Evolutionary conservation across 1,140 invertebrate genomes (phyloP), one percentile per base, ranked within the genome.

Genomic region (Conopomorpha cramerella): DNA sequence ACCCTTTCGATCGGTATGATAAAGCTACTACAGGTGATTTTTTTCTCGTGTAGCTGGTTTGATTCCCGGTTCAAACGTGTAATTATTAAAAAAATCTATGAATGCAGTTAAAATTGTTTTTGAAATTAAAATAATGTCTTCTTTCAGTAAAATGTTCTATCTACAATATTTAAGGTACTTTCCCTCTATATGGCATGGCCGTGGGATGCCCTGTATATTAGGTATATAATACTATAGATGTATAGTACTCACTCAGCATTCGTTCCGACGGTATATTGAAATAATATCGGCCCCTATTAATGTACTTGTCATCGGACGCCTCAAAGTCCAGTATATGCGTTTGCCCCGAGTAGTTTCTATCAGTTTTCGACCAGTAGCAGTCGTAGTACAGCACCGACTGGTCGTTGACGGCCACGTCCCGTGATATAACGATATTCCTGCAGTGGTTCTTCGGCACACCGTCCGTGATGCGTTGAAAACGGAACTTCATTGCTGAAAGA

Each of bases 401-500:
- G 8, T 72, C 65, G 37, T 70, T 55, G 2, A 72, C 47, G 0
- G 51, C 55, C 0, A 62, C 46, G 35, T 70, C 54, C 16, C 70
- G 71, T 0, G 65, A 61, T 44, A 74, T 48, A 0, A 57, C 51
- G n/a, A 74, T 70, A 30, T 70, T 68, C 10, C 63, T 52, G 42
- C 70, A 72, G 35, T 74, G 63, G 32, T 60, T 61, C 10, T 53
- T 46, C 11, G 26, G 35, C n/a, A n/a, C n/a, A n/a, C n/a, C n/a
- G 19, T 45, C 39, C 17, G 46, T 38, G 10, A n/a, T 11, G 12
- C 58, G 41, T 51, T 60, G 55, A 32, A 74, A 72, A 6, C 67
- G 56, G 28, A 74, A 70, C 31, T 65, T 65, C 67, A 74, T 74
- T n/a, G 59, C 70, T 74, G 51, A 6, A 64, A 52, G n/a, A n/a